phyloP scores from a whole-genome alignment of 2,113 vertebrate species.

The Leucoraja erinaceus region DNA sequence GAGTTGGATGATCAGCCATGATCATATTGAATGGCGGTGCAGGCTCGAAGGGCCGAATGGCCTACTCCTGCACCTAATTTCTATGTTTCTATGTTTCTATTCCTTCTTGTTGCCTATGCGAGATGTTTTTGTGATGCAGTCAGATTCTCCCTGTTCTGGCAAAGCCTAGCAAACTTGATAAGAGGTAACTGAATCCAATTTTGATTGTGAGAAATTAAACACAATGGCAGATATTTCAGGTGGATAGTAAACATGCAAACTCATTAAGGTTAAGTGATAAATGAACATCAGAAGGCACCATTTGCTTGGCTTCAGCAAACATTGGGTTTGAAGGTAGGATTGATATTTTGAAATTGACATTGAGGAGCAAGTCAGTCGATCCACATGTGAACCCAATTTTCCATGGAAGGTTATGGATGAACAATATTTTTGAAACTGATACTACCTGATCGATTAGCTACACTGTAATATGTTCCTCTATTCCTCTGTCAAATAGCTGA shows the following conservation, averaged over 20 bases:
- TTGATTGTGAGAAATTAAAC: not conserved
- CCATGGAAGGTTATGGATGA: not conserved
- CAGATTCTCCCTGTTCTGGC: not conserved
- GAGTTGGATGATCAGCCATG: no score
- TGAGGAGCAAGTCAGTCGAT: not conserved
- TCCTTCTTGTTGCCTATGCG: not conserved
- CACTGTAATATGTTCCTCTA: not conserved
- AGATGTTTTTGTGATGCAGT: not conserved
- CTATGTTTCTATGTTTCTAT: no score
- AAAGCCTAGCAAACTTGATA: not conserved
- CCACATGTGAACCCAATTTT: not conserved
- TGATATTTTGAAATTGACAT: not conserved
- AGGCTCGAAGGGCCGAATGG: no score
- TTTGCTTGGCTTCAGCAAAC: not conserved
- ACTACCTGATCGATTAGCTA: not conserved
- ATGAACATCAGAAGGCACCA: not conserved
- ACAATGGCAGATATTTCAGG: not conserved
- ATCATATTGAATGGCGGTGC: no score
- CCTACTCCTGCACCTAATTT: no score
- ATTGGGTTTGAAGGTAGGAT: not conserved
- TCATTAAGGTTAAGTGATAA: not conserved
- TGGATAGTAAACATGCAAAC: not conserved
- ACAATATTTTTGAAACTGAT: not conserved
- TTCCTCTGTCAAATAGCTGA: not conserved
- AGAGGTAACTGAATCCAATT: not conserved